Evolutionary conservation across 2,888 invertebrate genomes (phyloP).

Genomic region (Amiota communis): DNA sequence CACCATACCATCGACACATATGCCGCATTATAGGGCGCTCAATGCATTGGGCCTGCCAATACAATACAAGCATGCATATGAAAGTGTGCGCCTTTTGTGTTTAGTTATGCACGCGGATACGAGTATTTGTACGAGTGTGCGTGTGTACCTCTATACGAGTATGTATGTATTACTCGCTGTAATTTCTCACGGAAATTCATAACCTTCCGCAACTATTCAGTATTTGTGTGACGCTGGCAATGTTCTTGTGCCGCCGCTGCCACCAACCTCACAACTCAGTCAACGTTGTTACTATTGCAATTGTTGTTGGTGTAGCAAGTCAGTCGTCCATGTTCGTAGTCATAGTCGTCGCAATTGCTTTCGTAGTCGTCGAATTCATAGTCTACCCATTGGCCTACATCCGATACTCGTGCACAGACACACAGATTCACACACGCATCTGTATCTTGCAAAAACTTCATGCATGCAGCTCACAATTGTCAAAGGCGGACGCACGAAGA

Average conservation of each 20-base stretch:
- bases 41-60: no score
- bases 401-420: constrained; percentile 39
- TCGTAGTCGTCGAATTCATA: constrained; percentile 49
- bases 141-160: neutral
- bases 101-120: no score
- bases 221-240: constrained; percentile 61
- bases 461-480: neutral
- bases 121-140: constrained; percentile 31
- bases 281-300: constrained; percentile 7
- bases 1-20: no score
- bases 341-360: constrained; percentile 38
- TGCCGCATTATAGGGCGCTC: no score
- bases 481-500: constrained; percentile 17
- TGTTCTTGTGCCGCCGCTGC: constrained; percentile 40
- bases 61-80: no score
- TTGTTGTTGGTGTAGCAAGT: constrained; percentile 26
- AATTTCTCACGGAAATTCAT: constrained; percentile 70
- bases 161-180: constrained; percentile 64
- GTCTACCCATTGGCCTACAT: constrained; percentile 70
- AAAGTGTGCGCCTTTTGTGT: no score
- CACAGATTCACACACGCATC: constrained; percentile 27
- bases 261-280: neutral
- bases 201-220: constrained; percentile 70
- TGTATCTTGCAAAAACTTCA: constrained; percentile 13
- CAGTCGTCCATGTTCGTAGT: constrained; percentile 38